Base-by-base conservation (phyloP, 2,797 vertebrate genomes). In the Vireo griseus region DNA sequence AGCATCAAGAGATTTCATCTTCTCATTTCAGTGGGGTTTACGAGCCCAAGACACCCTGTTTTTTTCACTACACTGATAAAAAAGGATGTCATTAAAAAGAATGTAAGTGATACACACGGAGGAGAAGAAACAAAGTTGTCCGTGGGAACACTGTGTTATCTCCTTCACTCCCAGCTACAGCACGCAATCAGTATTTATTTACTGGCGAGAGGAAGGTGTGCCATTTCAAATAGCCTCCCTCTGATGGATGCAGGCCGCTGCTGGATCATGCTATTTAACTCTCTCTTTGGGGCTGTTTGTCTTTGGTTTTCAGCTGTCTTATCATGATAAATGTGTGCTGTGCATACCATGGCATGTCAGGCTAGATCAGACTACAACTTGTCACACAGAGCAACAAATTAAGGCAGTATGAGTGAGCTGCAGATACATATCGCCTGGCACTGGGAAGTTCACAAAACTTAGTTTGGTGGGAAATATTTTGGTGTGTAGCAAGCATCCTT, bases 381-480 rank as follows among this genome's bases (percentile, higher is more conserved):
- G 82, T 96, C 96, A 96, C 90, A 95, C 62, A 12, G 33, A 58
- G 90, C 82, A 96, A 52, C 87, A 96, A 96, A 97, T 95, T 65
- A 92, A 96, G 87, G 83, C 96, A 96, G 75, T 74, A 45, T 61
- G 94, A 97, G 85, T 35, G 92, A 96, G 92, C 74, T 94, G 94
- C 89, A 94, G 96, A 96, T 88, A 69, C 29, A 31, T 42, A 96
- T 95, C 68, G 10, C 25, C 45, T 35, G 72, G 51, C 80, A 92
- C 37, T 86, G 90, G 78, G 94, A 82, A 95, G 31, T 92, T 95
- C 95, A 96, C 65, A 94, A 88, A 97, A 92, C 85, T 96, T 92
- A 87, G 59, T 86, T 96, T 90, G 77, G 73, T 94, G 92, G 90
- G 84, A 97, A 95, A 90, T 89, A 83, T 79, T 95, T 77, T 90